A percentile compares a stretch with the other conserved stretches of the same genome.
Evolutionary conservation across 2,888 invertebrate species (phyloP).

Genomic region (Anodontia alba): DNA sequence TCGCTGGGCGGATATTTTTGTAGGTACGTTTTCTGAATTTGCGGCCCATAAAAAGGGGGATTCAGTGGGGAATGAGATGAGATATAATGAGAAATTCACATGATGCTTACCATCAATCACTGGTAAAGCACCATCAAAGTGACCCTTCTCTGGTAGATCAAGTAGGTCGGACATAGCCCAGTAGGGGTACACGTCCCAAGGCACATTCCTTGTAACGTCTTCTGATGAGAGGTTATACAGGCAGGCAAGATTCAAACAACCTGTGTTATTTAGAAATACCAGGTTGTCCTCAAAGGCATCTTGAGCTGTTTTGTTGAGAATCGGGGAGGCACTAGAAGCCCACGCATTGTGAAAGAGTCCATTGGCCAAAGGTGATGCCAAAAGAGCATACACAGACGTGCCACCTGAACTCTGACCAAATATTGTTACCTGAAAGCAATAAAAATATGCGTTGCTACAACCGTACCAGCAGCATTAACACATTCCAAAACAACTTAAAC

Average conservation of each 20-base stretch:
- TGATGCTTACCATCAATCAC: constrained; percentile 50
- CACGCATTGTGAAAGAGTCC: constrained; percentile 88
- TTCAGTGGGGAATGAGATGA: too few species aligned
- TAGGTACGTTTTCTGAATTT: too few species aligned
- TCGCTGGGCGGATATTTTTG: too few species aligned
- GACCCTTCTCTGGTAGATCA: constrained; percentile 31
- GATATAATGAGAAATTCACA: too few species aligned
- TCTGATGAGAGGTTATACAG: constrained; percentile 29
- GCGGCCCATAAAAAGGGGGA: too few species aligned
- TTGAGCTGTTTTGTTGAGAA: constrained; percentile 70
- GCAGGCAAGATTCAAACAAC: constrained; percentile 46
- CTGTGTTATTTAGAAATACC: constrained; percentile 63
- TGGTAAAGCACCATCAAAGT: constrained; percentile 51
- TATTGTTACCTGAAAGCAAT: constrained; percentile 88
- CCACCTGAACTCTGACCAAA: constrained; percentile 95
- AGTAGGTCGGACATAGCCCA: constrained; percentile 52
- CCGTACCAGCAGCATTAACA: too few species aligned
- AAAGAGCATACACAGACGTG: constrained; percentile 92
- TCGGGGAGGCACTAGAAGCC: constrained; percentile 81
- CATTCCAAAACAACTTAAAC: too few species aligned
- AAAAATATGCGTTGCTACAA: too few species aligned
- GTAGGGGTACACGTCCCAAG: constrained; percentile 58
- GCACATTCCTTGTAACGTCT: constrained; percentile 34
- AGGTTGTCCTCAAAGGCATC: constrained; percentile 71
- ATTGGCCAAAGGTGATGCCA: constrained; percentile 87